These are phyloP conservation scores for Temnothorax curvispinosus DNA, from an alignment of 1,140 invertebrate species.

Conservation along the genomic window DNA sequence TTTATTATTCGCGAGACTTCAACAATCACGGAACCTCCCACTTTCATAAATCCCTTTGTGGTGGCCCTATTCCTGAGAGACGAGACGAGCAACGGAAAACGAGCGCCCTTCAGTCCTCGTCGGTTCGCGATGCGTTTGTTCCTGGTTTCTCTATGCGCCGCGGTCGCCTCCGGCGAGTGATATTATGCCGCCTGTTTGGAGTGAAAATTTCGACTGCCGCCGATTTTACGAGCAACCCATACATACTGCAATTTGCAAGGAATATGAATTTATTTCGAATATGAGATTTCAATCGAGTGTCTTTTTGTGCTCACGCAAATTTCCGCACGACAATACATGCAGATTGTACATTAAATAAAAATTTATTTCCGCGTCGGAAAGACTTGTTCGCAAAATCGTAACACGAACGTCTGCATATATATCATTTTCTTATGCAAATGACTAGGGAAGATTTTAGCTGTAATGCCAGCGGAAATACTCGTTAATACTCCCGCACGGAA, in stretches of 20 bases:
- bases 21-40: background rate
- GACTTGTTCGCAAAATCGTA: background rate
- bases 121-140: slow-evolving; percentile 38
- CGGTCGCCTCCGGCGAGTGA: slow-evolving; percentile 7
- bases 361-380: background rate
- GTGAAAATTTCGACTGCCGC: slow-evolving; percentile 36
- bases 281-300: no score
- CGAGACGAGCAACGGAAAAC: slow-evolving; percentile 9
- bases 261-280: background rate
- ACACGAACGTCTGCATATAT: background rate
- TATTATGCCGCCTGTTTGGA: slow-evolving; percentile 45
- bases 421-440: background rate
- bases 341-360: background rate
- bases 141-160: slow-evolving; percentile 1
- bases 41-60: background rate
- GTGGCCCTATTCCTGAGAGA: background rate
- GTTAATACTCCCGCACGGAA: background rate
- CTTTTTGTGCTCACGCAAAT: background rate
- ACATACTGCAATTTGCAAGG: background rate
- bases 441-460: background rate
- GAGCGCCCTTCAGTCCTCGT: slow-evolving; percentile 33
- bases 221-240: background rate
- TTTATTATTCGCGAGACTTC: background rate
- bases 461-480: background rate
- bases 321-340: background rate